A percentile compares a stretch with the other conserved stretches of the same genome.
Conservation (phyloP, 2,888 invertebrate genomes). For the Ectemnius lituratus region DNA sequence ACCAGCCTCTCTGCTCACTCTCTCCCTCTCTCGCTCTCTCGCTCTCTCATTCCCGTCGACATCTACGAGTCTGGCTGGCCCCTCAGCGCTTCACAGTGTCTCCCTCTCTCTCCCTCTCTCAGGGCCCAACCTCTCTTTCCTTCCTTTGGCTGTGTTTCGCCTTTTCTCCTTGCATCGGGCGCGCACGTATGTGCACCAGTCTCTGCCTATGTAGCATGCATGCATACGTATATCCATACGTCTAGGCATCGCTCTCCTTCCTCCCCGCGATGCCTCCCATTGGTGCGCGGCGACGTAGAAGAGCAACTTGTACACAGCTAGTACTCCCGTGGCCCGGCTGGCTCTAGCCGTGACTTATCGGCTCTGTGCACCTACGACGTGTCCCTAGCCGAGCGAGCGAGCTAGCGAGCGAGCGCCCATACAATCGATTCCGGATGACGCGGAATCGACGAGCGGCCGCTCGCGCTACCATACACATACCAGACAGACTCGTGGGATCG, state of each 20-base stretch:
- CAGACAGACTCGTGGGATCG: conserved; percentile 42
- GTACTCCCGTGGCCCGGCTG: conserved; percentile 54
- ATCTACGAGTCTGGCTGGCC: conserved; percentile 9
- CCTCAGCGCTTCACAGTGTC: conserved; percentile 38
- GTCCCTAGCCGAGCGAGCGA: conserved; percentile 30
- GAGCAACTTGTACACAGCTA: conserved; percentile 60
- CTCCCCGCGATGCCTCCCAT: conserved; percentile 27
- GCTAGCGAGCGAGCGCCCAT: conserved; percentile 15
- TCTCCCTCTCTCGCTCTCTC: conserved; percentile 9
- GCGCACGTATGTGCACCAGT: not conserved
- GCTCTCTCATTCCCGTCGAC: not conserved
- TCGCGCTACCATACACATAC: conserved; percentile 27
- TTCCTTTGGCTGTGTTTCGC: not conserved
- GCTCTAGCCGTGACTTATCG: conserved; percentile 71
- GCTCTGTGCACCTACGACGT: conserved; percentile 64
- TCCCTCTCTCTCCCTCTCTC: not conserved
- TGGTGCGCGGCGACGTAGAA: conserved; percentile 46
- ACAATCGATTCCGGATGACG: conserved; percentile 55
- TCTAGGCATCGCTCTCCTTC: conserved; percentile 13
- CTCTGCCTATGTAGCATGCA: not conserved
- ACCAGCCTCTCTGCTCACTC: not conserved
- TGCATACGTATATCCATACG: conserved; percentile 11
- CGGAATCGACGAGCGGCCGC: conserved; percentile 44
- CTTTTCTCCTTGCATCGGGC: conserved; percentile 4
- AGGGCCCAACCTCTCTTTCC: not conserved